Percentiles rank a stretch among this genome's conserved stretches.
phyloP scores from a whole-genome alignment of 2,797 vertebrate genomes.

The Phaenicophaeus curvirostris region DNA sequence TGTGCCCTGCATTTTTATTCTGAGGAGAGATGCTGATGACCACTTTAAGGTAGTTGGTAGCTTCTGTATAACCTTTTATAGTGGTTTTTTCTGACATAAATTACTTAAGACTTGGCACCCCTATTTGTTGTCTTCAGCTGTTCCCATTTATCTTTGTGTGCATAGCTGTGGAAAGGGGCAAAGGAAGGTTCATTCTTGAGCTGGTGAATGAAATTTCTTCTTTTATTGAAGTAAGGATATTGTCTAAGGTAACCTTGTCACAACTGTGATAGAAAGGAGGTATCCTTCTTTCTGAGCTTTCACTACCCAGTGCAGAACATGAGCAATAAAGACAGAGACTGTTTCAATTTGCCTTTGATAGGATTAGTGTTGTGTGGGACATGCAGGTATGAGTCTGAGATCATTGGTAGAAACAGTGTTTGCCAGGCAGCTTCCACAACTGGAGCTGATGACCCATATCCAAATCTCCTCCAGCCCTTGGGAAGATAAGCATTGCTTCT shows the following conservation, averaged over 20 bases:
- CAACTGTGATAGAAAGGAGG: background rate
- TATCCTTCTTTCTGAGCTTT: background rate
- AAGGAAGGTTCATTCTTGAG: background rate
- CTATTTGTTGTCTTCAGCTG: background rate
- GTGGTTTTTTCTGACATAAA: background rate
- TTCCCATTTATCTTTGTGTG: background rate
- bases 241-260: background rate
- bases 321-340: background rate
- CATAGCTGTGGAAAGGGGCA: background rate
- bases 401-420: background rate
- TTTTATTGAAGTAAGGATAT: background rate
- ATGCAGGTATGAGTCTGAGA: background rate
- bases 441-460: background rate
- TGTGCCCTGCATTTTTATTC: background rate
- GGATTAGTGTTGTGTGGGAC: background rate
- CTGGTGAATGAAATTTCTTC: background rate
- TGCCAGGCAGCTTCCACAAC: background rate
- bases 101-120: background rate
- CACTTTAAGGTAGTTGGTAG: background rate
- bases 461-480: background rate
- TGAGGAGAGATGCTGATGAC: background rate
- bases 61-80: background rate
- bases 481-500: constrained; percentile 21
- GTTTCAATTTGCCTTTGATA: background rate
- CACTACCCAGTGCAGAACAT: background rate